A percentile compares a stretch with the other conserved stretches of the same genome.
Conservation (phyloP, 2,113 vertebrate genomes). For the Aegithalos caudatus region DNA sequence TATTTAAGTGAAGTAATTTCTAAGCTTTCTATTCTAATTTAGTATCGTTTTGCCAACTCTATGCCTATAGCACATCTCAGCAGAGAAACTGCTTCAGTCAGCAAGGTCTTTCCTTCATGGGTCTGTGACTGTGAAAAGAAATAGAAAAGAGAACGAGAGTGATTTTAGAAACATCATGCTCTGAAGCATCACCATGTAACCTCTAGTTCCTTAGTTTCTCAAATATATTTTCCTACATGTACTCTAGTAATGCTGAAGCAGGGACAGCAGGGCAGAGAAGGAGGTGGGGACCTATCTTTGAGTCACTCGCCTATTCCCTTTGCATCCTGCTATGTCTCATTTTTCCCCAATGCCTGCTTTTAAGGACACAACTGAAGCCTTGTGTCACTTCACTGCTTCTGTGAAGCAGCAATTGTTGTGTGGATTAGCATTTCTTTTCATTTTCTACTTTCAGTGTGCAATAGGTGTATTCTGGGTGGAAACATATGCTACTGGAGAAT, state of each 20-base stretch:
- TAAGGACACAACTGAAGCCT: not conserved
- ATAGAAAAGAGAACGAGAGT: not conserved
- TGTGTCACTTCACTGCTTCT: not conserved
- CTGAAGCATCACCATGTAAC: not conserved
- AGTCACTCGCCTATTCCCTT: not conserved
- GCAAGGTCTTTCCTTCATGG: not conserved
- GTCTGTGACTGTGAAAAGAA: not conserved
- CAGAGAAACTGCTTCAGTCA: constrained; percentile 3
- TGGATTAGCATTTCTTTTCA: constrained; percentile 40
- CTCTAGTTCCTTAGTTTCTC: not conserved
- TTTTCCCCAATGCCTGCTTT: not conserved
- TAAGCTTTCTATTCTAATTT: not conserved
- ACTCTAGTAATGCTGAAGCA: accelerated
- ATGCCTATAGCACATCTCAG: not conserved
- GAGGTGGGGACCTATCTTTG: not conserved
- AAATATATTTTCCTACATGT: not conserved
- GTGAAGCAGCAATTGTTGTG: not conserved
- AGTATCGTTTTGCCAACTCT: not conserved
- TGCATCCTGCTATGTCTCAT: not conserved
- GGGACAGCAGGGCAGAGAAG: too few relatives aligned
- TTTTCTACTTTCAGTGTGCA: not conserved
- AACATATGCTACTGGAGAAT: constrained; percentile 14
- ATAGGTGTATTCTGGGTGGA: not conserved
- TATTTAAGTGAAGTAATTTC: not conserved
- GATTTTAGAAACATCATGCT: not conserved